These are phyloP conservation scores for Eupithecia exiguata DNA, from an alignment of 2,888 invertebrate genomes.

Conservation along the genomic window DNA sequence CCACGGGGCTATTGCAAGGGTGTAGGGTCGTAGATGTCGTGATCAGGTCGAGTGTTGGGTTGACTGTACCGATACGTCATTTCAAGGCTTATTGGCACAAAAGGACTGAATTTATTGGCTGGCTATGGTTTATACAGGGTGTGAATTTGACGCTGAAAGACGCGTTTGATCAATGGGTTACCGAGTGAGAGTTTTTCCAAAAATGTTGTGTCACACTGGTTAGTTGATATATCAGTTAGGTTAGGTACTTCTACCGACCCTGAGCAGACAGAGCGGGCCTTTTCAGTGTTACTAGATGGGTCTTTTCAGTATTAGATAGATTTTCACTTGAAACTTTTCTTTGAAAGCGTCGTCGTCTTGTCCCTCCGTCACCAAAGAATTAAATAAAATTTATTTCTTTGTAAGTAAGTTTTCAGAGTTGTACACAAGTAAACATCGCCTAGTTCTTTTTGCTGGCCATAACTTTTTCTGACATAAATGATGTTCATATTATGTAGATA, in stretches of 20 bases:
- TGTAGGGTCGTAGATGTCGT: background rate
- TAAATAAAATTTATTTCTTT: no score
- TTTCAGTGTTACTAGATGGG: background rate
- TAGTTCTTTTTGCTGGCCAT: no score
- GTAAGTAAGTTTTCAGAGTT: no score
- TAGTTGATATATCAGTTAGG: background rate
- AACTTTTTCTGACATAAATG: no score
- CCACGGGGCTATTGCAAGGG: constrained; percentile 6
- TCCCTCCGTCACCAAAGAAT: background rate
- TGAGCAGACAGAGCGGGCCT: no score
- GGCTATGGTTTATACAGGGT: background rate
- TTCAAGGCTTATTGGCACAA: constrained; percentile 22
- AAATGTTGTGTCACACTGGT: background rate
- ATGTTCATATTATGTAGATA: no score
- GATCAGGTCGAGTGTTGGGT: background rate
- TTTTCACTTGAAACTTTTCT: background rate
- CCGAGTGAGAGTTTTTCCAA: no score
- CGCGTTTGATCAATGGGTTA: background rate
- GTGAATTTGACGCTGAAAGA: background rate
- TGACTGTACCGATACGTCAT: constrained; percentile 19
- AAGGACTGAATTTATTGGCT: constrained; percentile 8
- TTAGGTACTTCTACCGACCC: background rate
- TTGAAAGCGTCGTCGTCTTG: background rate
- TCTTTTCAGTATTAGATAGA: background rate
- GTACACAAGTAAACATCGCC: no score